Conservation (phyloP, 2,888 invertebrate species). For the Sinopyrophorus schimmeli region DNA sequence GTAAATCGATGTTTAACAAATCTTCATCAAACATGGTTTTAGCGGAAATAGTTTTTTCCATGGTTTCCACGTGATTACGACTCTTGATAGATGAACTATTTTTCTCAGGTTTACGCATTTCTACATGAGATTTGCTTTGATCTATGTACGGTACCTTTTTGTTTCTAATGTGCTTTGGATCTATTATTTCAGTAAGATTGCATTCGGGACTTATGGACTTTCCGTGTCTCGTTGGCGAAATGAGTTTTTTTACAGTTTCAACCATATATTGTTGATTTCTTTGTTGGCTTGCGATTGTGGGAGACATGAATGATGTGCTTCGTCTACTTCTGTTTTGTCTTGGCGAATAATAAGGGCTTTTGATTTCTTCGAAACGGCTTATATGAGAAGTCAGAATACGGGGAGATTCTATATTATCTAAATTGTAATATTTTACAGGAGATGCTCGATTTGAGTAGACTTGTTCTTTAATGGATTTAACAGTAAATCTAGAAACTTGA, state of each 20-base stretch:
- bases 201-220: constrained; percentile 45
- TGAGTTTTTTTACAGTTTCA: constrained; percentile 39
- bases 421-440: too few species aligned
- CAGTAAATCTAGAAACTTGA: constrained; percentile 30
- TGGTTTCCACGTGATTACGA: constrained; percentile 7
- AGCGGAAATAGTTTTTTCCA: too few species aligned
- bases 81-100: constrained; percentile 2
- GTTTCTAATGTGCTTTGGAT: background rate
- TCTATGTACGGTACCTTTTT: constrained; percentile 23
- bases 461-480: constrained; percentile 22
- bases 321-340: background rate
- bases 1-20: constrained; percentile 30
- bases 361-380: too few species aligned
- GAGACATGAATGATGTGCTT: constrained; percentile 45
- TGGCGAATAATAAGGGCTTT: background rate
- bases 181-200: background rate
- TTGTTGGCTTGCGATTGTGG: constrained; percentile 49
- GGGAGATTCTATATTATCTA: too few species aligned
- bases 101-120: background rate
- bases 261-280: constrained; percentile 47
- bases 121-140: constrained; percentile 23
- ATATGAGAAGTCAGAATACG: too few species aligned
- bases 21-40: constrained; percentile 28
- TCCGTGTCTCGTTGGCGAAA: constrained; percentile 45
- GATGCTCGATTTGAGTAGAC: too few species aligned